Evolutionary conservation across 2,797 vertebrate genomes (phyloP).

Genomic region (Danio jaintianensis): DNA sequence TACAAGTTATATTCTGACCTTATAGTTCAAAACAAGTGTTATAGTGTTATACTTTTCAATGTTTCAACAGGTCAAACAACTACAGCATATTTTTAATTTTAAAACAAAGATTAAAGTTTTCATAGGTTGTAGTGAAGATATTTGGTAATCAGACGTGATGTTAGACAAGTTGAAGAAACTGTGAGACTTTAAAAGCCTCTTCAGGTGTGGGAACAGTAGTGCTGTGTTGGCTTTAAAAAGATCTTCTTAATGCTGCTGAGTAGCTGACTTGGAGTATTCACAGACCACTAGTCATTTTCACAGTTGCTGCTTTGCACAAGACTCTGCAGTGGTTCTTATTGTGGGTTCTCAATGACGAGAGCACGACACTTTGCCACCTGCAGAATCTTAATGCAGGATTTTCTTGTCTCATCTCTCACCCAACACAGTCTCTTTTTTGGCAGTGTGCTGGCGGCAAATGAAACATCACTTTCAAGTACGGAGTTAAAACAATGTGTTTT

Average conservation of each 20-base stretch:
- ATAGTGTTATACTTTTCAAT: too few species aligned
- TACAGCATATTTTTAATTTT: too few species aligned
- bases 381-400: background rate
- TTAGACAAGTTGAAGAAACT: too few species aligned
- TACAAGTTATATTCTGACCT: too few species aligned
- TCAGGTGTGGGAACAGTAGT: background rate
- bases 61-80: too few species aligned
- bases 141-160: too few species aligned
- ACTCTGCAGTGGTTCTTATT: background rate
- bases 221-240: constrained; percentile 13
- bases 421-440: background rate
- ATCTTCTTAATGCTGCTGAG: background rate
- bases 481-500: background rate
- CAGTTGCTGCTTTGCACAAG: background rate
- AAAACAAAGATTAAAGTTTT: too few species aligned
- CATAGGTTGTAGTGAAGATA: too few species aligned
- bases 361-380: constrained; percentile 1
- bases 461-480: background rate
- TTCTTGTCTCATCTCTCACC: constrained; percentile 10
- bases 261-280: constrained; percentile 4
- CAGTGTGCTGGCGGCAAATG: constrained; percentile 38
- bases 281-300: constrained; percentile 3
- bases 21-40: too few species aligned
- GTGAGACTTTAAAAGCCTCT: background rate
- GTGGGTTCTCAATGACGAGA: background rate